phyloP scores from a whole-genome alignment of 2,888 invertebrate genomes.

The Megamerina dolium region DNA sequence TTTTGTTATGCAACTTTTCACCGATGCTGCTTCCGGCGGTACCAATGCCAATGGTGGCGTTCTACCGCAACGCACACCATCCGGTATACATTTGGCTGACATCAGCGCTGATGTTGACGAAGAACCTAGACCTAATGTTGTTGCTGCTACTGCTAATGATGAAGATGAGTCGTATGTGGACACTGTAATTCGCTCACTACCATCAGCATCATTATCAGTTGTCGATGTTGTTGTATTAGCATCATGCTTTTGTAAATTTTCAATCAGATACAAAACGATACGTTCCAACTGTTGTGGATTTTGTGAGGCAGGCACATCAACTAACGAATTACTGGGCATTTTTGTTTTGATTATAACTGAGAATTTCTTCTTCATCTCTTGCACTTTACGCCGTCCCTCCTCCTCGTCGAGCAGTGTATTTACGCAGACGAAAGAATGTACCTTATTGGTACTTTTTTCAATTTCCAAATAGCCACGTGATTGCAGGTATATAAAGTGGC shows the following conservation, averaged over 20 bases:
- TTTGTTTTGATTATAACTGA: conserved; percentile 61
- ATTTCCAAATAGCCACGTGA: conserved; percentile 80
- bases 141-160: too few species aligned
- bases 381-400: conserved; percentile 66
- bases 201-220: conserved; percentile 5
- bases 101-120: background rate
- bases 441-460: conserved; percentile 66
- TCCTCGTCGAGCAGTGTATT: conserved; percentile 70
- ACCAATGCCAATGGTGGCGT: conserved; percentile 43
- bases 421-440: conserved; percentile 80
- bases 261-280: conserved; percentile 66
- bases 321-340: conserved; percentile 44
- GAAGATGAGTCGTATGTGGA: too few species aligned
- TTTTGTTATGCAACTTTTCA: conserved; percentile 47
- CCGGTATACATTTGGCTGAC: conserved; percentile 10
- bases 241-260: conserved; percentile 47
- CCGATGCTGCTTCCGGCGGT: conserved; percentile 44
- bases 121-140: background rate
- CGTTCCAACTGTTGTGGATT: conserved; percentile 65
- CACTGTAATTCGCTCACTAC: too few species aligned
- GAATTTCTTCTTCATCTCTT: conserved; percentile 75
- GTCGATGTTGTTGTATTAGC: conserved; percentile 14
- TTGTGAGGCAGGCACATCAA: conserved; percentile 55
- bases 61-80: conserved; percentile 20
- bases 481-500: conserved; percentile 76